Evolutionary conservation across 37 sponge, comb jelly and placozoan genomes (phyloP), one percentile per base, ranked within the genome.

Genomic region (Cladorhizidae sp.): DNA sequence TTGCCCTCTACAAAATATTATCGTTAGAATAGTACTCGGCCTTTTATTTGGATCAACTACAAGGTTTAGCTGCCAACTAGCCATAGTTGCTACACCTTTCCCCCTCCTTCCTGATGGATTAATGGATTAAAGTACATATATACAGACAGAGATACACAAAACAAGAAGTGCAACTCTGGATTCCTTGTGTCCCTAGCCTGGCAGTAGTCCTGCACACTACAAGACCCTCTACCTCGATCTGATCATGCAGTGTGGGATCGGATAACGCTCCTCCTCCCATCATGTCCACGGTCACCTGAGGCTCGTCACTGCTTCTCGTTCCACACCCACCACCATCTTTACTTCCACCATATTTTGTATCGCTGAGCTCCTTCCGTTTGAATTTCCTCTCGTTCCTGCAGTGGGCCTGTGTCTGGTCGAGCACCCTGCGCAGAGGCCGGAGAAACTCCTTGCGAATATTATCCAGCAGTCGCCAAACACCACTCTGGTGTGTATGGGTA

Each of bases 251-350:
- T n/a, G 70, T 59, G 14, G 84, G n/a, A 1, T 80, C 32, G 17
- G n/a, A 1, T 80, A 32, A 12, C n/a, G 23, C 40, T 75, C 80
- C 39, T 78, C 83, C 83, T 25, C 35, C 58, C 80, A 22, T 11
- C 63, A 89, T 80, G 36, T 80, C 70, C 31, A 87, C 82, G 36
- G 51, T 76, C 39, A 87, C 63, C 38, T 76, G 70, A 33, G 87
- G 85, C 55, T 23, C 75, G 18, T 1, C 69, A 23, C 35, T 59
- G 2, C 23, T 37, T 36, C 40, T 50, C 23, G 1, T 42, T 7
- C 23, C 57, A 51, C 23, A 21, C 32, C 42, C 85, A 69, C 70
- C 67, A 51, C 62, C 32, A 0, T 33, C 57, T 21, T 28, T 1
- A 35, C 57, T 26, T 29, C 26, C 57, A 35, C 17, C 23, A 35